Percentiles rank a stretch among this genome's conserved stretches.
These are phyloP conservation scores for Diadophis punctatus DNA, from an alignment of 2,113 vertebrate species.

Conservation along the genomic window DNA sequence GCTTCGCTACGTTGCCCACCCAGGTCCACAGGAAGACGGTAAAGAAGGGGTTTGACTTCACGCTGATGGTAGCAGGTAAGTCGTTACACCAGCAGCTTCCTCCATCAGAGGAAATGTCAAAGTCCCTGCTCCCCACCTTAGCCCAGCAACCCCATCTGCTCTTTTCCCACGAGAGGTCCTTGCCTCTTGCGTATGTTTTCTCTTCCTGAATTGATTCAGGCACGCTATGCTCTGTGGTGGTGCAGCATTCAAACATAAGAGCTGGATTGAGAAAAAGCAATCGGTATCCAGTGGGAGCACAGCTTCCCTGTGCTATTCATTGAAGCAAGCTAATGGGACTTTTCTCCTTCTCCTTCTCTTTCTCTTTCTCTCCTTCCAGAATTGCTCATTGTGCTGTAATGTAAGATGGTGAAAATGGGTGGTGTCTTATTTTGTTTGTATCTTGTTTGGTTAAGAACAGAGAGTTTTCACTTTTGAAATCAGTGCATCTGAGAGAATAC, in stretches of 20 bases:
- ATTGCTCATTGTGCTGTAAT: neutral
- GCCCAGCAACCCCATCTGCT: neutral
- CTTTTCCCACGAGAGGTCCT: neutral
- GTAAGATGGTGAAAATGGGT: neutral
- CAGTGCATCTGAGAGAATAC: neutral
- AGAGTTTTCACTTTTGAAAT: neutral
- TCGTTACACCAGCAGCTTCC: neutral
- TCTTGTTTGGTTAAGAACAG: neutral
- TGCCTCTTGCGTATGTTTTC: neutral
- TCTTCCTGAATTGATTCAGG: neutral
- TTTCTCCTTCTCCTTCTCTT: neutral
- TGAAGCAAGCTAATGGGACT: neutral
- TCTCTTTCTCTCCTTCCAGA: neutral
- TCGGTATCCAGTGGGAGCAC: neutral
- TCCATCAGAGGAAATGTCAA: neutral
- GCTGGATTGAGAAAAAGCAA: neutral
- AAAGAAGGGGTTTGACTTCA: conserved; percentile 49
- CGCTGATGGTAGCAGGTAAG: conserved; percentile 45
- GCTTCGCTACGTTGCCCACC: conserved; percentile 41
- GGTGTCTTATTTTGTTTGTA: neutral
- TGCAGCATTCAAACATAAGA: neutral
- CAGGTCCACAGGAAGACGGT: conserved; percentile 45
- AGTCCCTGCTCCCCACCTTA: neutral
- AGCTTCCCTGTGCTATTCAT: neutral
- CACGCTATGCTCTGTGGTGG: neutral